Evolutionary conservation across 2,888 invertebrate genomes (phyloP), one percentile per base, ranked within the genome.

Genomic region (Drosophila sordidapex): DNA sequence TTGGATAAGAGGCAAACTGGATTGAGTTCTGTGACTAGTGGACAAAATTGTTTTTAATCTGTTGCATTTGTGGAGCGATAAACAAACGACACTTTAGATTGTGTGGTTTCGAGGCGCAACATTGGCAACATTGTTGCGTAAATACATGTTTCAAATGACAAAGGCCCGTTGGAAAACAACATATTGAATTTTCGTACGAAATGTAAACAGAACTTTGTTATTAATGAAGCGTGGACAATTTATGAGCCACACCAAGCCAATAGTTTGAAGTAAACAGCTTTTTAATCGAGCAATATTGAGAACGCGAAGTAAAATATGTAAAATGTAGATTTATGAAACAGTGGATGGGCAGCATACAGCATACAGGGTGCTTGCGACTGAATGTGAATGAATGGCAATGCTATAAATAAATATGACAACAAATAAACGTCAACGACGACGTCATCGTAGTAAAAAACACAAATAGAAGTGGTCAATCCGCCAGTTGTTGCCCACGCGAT

Each of bases 341-440:
- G 29, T 60, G 62, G 74, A 74, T 61, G 63, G 63, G 58, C 60
- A 31, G 11, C n/a, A 60, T 46, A 49, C 60, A 31, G 11, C n/a
- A 60, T 46, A 49, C 58, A 65, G 58, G 58, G 52, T 63, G 59
- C 10, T 36, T 29, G 52, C 43, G 38, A 15, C 6, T 56, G n/a
- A 52, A 33, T 33, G 15, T 46, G 46, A 49, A 52, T 79, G 68
- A 81, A 58, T 70, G 56, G 68, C 43, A 58, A 11, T 40, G 57
- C 80, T 88, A 86, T 70, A 80, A 78, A 85, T 85, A 88, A 74
- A 67, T 74, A 86, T 85, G 86, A 88, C 88, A 88, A 83, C 71
- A 65, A 70, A 70, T 51, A 52, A 31, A 21, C 54, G 35, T 18
- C n/a, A 49, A 56, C 10, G 59, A 36, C 54, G 58, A 77, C 81